A percentile compares a stretch with the other conserved stretches of the same genome.
Conservation (phyloP, 2,113 vertebrate species). For the Myotis davidii region DNA sequence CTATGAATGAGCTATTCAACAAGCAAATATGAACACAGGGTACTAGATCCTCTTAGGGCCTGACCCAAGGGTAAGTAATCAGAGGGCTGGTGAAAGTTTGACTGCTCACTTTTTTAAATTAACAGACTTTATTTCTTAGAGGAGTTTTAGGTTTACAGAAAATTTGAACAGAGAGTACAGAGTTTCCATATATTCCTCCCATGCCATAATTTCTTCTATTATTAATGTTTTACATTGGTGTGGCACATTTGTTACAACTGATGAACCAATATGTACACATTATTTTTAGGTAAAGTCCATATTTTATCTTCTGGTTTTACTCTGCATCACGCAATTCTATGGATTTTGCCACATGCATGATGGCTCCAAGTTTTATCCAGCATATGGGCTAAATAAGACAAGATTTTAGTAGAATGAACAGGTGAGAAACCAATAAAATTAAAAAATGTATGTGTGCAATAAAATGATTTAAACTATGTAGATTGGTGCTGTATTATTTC, state of each 20-base stretch:
- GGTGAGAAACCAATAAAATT: slow-evolving; percentile 35
- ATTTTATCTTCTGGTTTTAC: slow-evolving; percentile 30
- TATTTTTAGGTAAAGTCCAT: neutral
- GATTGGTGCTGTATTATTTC: neutral
- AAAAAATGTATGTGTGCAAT: slow-evolving; percentile 50
- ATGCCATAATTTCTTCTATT: neutral
- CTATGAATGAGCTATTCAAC: neutral
- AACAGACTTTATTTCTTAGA: neutral
- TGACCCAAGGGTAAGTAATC: neutral
- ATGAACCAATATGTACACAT: neutral
- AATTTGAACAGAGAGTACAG: neutral
- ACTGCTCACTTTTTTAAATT: neutral
- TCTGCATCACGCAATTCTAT: neutral
- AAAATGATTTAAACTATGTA: slow-evolving; percentile 51
- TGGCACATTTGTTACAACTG: neutral
- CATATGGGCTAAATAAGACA: neutral
- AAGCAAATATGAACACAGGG: neutral
- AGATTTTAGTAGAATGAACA: slow-evolving; percentile 1
- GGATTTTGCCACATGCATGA: neutral
- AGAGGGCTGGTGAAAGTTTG: neutral
- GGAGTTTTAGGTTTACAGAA: neutral
- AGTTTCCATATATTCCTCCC: neutral
- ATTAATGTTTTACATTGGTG: neutral
- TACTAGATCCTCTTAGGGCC: neutral
- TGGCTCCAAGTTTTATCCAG: neutral